Conservation (phyloP, 2,797 vertebrate species). For the Mus spretus region DNA sequence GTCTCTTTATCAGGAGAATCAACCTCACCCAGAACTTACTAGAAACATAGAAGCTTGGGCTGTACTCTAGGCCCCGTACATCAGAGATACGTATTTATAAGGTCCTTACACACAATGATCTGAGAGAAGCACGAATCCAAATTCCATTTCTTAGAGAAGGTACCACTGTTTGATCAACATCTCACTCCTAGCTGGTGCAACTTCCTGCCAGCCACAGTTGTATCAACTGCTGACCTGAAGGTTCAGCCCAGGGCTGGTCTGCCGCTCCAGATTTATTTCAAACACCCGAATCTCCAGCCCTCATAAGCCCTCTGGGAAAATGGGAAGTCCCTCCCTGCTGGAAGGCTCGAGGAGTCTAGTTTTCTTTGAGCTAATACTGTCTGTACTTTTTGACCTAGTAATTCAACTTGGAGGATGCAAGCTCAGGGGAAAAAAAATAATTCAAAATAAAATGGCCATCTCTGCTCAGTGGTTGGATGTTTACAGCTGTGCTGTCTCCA, state of each 20-base stretch:
- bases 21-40: neutral
- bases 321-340: neutral
- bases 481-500: slow-evolving; percentile 67
- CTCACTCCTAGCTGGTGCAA: neutral
- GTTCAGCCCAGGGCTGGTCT: neutral
- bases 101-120: neutral
- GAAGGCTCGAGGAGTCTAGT: neutral
- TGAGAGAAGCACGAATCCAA: neutral
- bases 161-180: neutral
- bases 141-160: neutral
- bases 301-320: slow-evolving; percentile 35
- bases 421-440: neutral
- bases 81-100: slow-evolving; percentile 20
- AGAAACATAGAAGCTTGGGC: neutral
- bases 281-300: neutral
- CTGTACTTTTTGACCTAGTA: slow-evolving; percentile 56
- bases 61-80: neutral
- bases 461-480: slow-evolving; percentile 64
- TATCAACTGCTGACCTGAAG: neutral
- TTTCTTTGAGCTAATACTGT: slow-evolving; percentile 53
- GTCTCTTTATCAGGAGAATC: neutral
- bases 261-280: neutral
- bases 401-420: slow-evolving; percentile 61
- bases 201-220: neutral
- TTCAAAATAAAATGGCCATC: slow-evolving; percentile 57